A percentile compares a stretch with the other conserved stretches of the same genome.
Conservation (phyloP, 2,888 invertebrate genomes). For the Volucella inanis region DNA sequence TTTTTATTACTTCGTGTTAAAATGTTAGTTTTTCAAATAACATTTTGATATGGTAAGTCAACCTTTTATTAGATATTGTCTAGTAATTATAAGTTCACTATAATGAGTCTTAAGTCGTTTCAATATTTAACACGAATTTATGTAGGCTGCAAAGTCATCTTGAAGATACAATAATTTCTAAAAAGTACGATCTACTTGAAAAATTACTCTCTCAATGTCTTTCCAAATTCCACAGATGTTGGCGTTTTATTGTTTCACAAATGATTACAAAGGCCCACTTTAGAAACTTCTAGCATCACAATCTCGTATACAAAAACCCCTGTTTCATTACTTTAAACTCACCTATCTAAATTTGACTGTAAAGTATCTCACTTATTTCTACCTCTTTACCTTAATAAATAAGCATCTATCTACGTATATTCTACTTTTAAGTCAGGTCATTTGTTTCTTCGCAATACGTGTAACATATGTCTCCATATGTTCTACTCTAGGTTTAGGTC, state of each 20-base stretch:
- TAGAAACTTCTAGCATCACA: too few species aligned
- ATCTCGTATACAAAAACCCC: too few species aligned
- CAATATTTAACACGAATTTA: background rate
- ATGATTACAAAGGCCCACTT: too few species aligned
- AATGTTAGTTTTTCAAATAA: background rate
- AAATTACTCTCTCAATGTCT: too few species aligned
- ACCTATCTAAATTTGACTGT: too few species aligned
- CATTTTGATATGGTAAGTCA: slow-evolving; percentile 42
- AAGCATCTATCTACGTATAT: background rate
- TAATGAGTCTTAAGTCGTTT: slow-evolving; percentile 1
- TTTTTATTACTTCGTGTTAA: too few species aligned
- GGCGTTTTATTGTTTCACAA: too few species aligned
- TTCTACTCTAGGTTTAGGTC: background rate
- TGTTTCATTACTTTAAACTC: too few species aligned
- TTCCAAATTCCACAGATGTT: too few species aligned
- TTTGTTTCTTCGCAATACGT: background rate
- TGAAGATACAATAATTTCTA: too few species aligned
- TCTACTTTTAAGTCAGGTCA: slow-evolving; percentile 49
- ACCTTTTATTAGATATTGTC: background rate
- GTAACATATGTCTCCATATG: slow-evolving; percentile 15
- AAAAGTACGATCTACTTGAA: too few species aligned
- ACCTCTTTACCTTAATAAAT: slow-evolving; percentile 2
- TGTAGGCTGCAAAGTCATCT: too few species aligned
- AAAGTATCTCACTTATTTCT: background rate
- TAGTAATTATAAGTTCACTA: slow-evolving; percentile 27